Percentiles rank a stretch among this genome's conserved stretches.
phyloP scores from a whole-genome alignment of 2,797 vertebrate species.

The Paedocypris micromegethes region DNA sequence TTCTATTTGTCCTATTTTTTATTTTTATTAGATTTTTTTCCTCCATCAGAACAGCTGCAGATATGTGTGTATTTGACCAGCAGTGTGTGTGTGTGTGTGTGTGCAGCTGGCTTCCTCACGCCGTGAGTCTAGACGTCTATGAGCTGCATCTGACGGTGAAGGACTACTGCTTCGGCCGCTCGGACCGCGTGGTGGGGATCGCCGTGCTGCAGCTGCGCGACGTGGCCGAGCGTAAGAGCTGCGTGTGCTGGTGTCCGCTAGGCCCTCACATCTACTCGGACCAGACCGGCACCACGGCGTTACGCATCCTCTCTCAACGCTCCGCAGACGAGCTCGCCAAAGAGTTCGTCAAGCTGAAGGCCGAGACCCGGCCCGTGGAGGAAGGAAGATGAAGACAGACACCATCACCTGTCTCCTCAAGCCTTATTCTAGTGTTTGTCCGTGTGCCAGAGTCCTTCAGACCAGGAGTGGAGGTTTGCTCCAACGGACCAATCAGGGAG shows the following conservation, averaged over 20 bases:
- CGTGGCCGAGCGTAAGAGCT: slow-evolving; percentile 82
- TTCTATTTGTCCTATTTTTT: no score
- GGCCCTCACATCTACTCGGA: slow-evolving; percentile 81
- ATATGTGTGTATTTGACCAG: not conserved
- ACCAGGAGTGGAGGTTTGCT: no score
- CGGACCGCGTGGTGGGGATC: slow-evolving; percentile 85
- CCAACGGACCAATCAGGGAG: no score
- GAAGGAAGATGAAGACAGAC: slow-evolving; percentile 79
- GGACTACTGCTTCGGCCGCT: slow-evolving; percentile 96
- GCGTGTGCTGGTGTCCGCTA: slow-evolving; percentile 92
- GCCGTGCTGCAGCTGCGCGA: slow-evolving; percentile 88
- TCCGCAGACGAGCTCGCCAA: slow-evolving; percentile 90
- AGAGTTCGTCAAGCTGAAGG: slow-evolving; percentile 92
- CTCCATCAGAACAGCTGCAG: not conserved
- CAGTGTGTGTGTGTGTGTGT: slow-evolving; percentile 61
- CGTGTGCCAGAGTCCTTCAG: no score
- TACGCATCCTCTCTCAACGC: slow-evolving; percentile 90
- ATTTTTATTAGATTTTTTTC: no score
- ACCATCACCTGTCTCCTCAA: no score
- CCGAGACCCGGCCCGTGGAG: slow-evolving; percentile 82
- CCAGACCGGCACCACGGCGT: slow-evolving; percentile 85
- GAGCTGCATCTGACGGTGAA: slow-evolving; percentile 92
- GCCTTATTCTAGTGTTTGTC: no score
- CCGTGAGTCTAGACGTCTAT: slow-evolving; percentile 80
- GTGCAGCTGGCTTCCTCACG: slow-evolving; percentile 72